Conservation (phyloP, 92 coral and sea anemone species). For the Epizoanthus fatuus region DNA sequence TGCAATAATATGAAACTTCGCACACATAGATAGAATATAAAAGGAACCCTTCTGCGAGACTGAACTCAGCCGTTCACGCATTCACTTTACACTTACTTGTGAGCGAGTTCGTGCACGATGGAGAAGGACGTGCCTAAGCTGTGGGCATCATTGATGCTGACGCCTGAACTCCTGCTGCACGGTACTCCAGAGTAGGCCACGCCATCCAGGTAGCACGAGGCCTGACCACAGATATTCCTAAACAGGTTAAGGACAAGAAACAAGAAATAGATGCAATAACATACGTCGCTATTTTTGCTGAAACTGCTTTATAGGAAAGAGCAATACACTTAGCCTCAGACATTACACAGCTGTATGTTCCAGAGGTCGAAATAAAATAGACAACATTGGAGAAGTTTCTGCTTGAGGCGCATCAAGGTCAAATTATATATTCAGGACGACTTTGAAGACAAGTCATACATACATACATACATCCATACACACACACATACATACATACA, state of each 20-base stretch:
- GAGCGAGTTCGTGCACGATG: constrained; percentile 33
- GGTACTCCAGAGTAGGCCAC: constrained; percentile 28
- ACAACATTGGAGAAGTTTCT: not conserved
- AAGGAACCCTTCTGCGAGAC: not conserved
- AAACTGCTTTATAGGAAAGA: no score
- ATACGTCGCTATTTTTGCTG: not conserved
- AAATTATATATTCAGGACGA: not conserved
- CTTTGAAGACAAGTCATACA: not conserved
- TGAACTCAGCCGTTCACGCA: no score
- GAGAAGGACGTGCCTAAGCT: constrained; percentile 38
- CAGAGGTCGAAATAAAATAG: not conserved
- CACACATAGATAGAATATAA: not conserved
- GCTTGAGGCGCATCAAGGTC: not conserved
- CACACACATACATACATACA: not conserved
- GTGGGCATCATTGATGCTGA: constrained; percentile 34
- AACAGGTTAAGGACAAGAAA: not conserved
- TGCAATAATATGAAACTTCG: not conserved
- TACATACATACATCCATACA: not conserved
- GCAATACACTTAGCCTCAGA: no score
- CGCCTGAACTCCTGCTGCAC: constrained; percentile 9
- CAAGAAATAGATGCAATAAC: no score
- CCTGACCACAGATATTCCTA: constrained; percentile 44
- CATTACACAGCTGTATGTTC: not conserved
- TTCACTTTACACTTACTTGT: constrained; percentile 26
- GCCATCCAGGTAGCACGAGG: constrained; percentile 25